phyloP scores from a whole-genome alignment of 2,888 invertebrate genomes.

The Lottia scabra region DNA sequence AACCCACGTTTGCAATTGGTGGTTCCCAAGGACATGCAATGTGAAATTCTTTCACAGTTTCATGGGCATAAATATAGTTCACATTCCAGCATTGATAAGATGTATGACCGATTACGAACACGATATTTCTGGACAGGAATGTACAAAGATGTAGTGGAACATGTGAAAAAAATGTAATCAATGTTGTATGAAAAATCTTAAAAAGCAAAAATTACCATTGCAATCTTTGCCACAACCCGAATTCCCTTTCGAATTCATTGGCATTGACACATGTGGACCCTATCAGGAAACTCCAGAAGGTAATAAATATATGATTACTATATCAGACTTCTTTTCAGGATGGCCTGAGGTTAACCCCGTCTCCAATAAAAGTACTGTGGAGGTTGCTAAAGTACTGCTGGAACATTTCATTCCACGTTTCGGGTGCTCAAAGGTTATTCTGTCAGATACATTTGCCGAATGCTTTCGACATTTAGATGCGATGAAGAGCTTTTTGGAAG shows the following conservation, averaged over 20 bases:
- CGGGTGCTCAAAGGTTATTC: no score
- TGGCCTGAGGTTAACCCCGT: neutral
- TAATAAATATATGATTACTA: neutral
- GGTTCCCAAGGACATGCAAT: neutral
- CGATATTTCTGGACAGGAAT: conserved; percentile 7
- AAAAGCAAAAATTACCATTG: neutral
- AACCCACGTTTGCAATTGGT: neutral
- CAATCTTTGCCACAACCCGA: neutral
- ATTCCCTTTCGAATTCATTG: neutral
- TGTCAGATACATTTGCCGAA: no score
- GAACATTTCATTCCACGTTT: no score
- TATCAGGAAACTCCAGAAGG: neutral
- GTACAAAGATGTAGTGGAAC: conserved; percentile 2
- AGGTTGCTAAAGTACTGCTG: neutral
- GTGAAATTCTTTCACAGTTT: neutral
- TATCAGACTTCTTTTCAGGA: neutral
- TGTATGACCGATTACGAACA: neutral
- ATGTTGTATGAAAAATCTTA: conserved; percentile 8
- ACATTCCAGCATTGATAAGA: conserved; percentile 10
- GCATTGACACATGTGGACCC: neutral
- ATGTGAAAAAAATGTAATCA: neutral
- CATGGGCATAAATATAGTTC: conserved; percentile 4
- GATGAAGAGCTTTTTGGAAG: no score
- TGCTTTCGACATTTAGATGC: no score
- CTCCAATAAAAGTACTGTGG: neutral